Base-by-base conservation (phyloP, 2,888 invertebrate species). In the Melanostoma scalare region DNA sequence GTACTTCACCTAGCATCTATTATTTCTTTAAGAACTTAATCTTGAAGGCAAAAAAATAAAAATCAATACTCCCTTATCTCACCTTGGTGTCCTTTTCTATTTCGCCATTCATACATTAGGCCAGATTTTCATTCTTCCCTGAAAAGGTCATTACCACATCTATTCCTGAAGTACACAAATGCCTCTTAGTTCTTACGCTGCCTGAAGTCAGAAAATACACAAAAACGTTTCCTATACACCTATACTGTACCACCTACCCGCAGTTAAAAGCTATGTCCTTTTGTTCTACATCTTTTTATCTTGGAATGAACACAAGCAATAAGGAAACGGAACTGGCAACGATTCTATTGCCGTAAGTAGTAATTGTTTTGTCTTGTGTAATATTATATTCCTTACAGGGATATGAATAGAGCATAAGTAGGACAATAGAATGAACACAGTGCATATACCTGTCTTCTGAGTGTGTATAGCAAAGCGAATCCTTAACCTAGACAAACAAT, bases 331-430 rank as follows among this genome's bases (percentile, higher is more conserved):
- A 53, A 8, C 38, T 42, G 30, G 33, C 36, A 53, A 60, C 33
- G 53, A 63, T 61, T 76, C 55, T 48, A 61, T 63, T 56, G 58
- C 72, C 52, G 60, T 73, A 44, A 73, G 73, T 42, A 67, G 60
- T 73, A 73, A 78, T 73, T 78, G 78, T 78, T 67, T 53, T 58
- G 36, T 63, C 77, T 77, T 77, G 72, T 72, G 58, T 77, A 53
- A 65, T 60, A 33, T 31, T 33, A 0, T 20, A 58, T 60, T 60
- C 31, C 6, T 44, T 6, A n/a, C 5, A 42, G 6, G 42, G n/a
- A 42, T 31, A n/a, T n/a, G 33, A 44, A n/a, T 42, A 42, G 9
- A 42, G 42, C 58, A 60, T 10, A 33, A 60, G 33, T 31, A 44
- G 1, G 10, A 8, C 5, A 60, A 31, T 6, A n/a, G 42, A 60